Evolutionary conservation across 92 coral and sea anemone species (phyloP).

Genomic region (Anthopleura xanthogrammica): DNA sequence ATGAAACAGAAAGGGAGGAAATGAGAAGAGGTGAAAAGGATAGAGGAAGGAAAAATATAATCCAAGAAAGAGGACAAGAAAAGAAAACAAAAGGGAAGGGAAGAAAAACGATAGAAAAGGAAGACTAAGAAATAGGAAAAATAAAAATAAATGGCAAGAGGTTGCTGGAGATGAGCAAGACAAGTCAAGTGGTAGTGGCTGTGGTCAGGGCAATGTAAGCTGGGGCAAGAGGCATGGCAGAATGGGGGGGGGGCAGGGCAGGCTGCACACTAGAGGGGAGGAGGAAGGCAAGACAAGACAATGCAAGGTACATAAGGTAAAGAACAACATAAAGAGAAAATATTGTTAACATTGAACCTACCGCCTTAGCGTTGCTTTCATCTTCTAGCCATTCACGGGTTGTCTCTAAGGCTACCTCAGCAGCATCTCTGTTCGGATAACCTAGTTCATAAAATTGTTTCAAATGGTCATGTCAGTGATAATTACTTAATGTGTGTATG

Average conservation of each 20-base stretch:
- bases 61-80: background rate
- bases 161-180: no score
- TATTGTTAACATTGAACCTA: constrained; percentile 7
- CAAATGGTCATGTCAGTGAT: background rate
- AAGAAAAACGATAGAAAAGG: no score
- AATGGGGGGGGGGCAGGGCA: background rate
- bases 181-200: no score
- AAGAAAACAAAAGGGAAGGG: background rate
- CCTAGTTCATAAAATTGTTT: constrained; percentile 39
- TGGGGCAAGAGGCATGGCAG: no score
- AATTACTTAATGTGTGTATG: no score
- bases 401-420: constrained; percentile 77
- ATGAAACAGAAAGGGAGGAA: constrained; percentile 2
- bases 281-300: background rate
- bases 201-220: no score
- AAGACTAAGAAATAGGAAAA: no score
- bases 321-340: background rate
- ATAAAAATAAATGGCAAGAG: no score
- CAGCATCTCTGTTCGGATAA: constrained; percentile 81
- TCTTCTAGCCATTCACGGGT: constrained; percentile 72
- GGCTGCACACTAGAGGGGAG: background rate
- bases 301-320: background rate
- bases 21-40: background rate
- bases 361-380: constrained; percentile 28
- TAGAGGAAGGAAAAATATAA: background rate